A percentile compares a stretch with the other conserved stretches of the same genome.
Evolutionary conservation across 2,113 vertebrate genomes (phyloP).

Genomic region (Lipotes vexillifer): DNA sequence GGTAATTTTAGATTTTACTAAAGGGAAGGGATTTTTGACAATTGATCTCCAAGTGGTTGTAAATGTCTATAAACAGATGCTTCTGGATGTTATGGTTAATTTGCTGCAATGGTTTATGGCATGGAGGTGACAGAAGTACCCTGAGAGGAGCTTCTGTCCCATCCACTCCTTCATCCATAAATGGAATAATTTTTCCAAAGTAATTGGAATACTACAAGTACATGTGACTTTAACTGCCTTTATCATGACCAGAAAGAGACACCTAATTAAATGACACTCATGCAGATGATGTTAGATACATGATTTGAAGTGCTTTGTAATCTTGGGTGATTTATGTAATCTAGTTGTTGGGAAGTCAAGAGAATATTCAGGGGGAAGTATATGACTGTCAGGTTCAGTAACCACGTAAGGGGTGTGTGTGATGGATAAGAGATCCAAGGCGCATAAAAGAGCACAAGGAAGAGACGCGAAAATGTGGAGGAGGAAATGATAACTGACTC

Average conservation of each 20-base stretch:
- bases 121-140: neutral
- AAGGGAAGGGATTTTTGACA: neutral
- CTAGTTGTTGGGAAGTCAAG: neutral
- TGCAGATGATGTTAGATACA: neutral
- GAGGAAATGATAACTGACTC: neutral
- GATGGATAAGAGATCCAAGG: neutral
- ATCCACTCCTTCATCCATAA: neutral
- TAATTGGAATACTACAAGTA: neutral
- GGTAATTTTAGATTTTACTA: neutral
- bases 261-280: neutral
- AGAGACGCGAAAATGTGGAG: neutral
- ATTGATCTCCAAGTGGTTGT: neutral
- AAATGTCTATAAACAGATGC: neutral
- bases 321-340: neutral
- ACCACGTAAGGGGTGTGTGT: fast-evolving
- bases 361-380: neutral
- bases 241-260: neutral
- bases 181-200: neutral
- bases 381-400: neutral
- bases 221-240: neutral
- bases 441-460: neutral
- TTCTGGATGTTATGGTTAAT: neutral
- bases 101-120: neutral
- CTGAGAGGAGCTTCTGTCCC: neutral
- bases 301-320: neutral